Conservation (phyloP, 2,113 vertebrate species). For the Rhombomys opimus region DNA sequence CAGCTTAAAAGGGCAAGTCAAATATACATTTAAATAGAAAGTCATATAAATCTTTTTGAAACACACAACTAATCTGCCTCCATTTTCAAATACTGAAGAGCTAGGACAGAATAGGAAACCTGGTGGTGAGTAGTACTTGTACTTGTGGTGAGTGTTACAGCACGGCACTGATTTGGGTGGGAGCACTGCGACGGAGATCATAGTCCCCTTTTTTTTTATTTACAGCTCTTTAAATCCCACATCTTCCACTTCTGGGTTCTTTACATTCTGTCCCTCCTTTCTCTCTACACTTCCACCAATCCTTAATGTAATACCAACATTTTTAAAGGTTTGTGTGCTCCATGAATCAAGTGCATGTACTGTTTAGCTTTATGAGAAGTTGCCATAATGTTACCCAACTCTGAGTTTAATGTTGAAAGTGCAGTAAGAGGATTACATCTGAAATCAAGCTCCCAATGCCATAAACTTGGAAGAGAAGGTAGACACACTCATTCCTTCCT, state of each 20-base stretch:
- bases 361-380: background rate
- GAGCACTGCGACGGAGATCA: background rate
- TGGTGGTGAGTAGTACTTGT: background rate
- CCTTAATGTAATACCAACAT: background rate
- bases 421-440: constrained; percentile 4
- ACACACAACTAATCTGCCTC: background rate
- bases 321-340: background rate
- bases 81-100: constrained; percentile 44
- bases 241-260: background rate
- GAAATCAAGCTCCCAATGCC: background rate
- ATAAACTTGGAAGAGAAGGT: constrained; percentile 19
- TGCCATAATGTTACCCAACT: background rate
- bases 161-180: background rate
- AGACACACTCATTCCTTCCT: background rate
- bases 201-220: background rate
- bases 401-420: constrained; percentile 18
- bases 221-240: background rate
- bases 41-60: constrained; percentile 19
- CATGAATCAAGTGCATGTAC: background rate
- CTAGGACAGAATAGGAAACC: background rate
- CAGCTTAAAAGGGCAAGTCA: constrained; percentile 26
- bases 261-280: background rate
- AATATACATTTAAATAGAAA: constrained; percentile 42
- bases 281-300: too few species aligned
- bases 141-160: background rate